Base-by-base conservation (phyloP, 1,140 invertebrate genomes). In the Nylanderia fulva region DNA sequence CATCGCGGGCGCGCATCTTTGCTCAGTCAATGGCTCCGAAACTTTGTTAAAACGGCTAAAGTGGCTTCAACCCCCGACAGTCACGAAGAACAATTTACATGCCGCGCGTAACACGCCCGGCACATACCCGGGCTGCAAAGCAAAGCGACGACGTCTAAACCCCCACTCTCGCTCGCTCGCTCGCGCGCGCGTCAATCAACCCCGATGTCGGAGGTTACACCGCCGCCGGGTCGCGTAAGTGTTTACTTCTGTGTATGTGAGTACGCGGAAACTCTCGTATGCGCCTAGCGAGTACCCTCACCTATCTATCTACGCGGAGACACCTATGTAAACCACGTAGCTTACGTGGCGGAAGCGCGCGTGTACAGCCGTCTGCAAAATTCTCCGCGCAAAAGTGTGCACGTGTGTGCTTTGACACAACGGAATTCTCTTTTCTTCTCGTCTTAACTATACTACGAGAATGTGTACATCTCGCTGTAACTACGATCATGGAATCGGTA, bases 41-140 rank as follows among this genome's bases (percentile, higher is more conserved):
- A 85, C 66, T 89, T 90, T 85, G 86, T 90, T 90, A 88, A 72
- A 85, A 88, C 89, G 72, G 82, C 77, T 77, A 77, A 86, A 71
- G 85, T 87, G 77, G 84, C 76, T 90, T 90, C 66, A 88, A 77
- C 61, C 64, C 58, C 58, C 84, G 86, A 87, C 89, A 86, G 86
- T 90, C 88, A 88, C 88, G 90, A 90, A 90, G 90, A 90, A 90
- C 90, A 88, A 90, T 90, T 90, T 89, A 87, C 89, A 87, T 87
- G 87, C 87, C 56, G 60, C 77, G 79, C 83, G 85, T 90, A 86
- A 83, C 86, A 60, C 61, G 15, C 74, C 58, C 66, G 75, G 87
- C 75, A n/a, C n/a, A 85, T 84, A 63, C 83, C 82, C n/a, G n/a
- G 76, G 72, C 61, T 52, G 75, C 85, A 89, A 84, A 84, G 85